A percentile compares a stretch with the other conserved stretches of the same genome.
Conservation (phyloP, 2,113 vertebrate species). For the Lepisosteus oculatus region DNA sequence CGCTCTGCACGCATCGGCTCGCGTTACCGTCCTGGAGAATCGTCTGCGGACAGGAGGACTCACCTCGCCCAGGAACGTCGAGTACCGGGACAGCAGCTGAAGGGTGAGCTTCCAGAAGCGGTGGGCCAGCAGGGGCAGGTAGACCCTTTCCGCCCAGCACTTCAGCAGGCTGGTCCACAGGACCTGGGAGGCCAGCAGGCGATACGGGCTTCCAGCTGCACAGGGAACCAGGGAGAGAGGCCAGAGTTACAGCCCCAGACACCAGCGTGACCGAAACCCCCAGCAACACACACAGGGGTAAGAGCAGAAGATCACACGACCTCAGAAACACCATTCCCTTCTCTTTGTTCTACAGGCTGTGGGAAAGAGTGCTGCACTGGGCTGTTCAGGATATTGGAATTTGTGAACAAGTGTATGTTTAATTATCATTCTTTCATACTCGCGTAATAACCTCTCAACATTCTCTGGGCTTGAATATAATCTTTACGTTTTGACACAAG, state of each 20-base stretch:
- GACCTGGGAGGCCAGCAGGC: constrained; percentile 79
- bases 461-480: too few species aligned
- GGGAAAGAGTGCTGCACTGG: too few species aligned
- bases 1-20: too few species aligned
- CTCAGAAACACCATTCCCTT: background rate
- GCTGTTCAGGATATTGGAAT: too few species aligned
- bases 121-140: constrained; percentile 76
- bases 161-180: constrained; percentile 76
- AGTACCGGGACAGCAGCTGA: constrained; percentile 84
- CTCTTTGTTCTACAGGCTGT: too few species aligned
- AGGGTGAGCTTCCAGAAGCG: constrained; percentile 91
- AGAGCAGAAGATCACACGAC: constrained; percentile 12
- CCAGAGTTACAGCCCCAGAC: background rate
- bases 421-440: too few species aligned
- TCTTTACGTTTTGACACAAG: too few species aligned
- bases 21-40: too few species aligned
- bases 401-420: too few species aligned
- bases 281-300: background rate
- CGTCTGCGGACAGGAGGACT: constrained; percentile 21
- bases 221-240: background rate
- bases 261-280: background rate
- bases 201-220: constrained; percentile 74
- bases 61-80: constrained; percentile 83
- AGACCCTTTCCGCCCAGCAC: constrained; percentile 89
- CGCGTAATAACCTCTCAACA: too few species aligned